Conservation (phyloP, 1,140 invertebrate species). For the Melipona quadrifasciata region DNA sequence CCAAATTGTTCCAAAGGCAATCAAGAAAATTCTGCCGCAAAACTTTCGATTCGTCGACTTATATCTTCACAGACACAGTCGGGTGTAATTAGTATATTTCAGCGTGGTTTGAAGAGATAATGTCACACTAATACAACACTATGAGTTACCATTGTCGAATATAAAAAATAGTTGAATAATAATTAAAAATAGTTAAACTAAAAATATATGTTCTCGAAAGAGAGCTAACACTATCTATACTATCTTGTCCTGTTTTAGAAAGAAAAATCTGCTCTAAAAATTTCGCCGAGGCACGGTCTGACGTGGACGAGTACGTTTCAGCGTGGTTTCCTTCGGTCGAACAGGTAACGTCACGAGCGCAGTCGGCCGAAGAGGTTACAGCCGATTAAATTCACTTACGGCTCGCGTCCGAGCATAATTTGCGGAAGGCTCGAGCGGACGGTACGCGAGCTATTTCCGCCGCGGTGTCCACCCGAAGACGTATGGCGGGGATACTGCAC, state of each 20-base stretch:
- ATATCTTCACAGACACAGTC: accelerated
- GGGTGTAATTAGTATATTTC: neutral
- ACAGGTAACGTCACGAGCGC: neutral
- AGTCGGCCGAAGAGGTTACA: neutral
- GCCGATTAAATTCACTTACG: conserved; percentile 46
- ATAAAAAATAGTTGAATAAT: too few relatives aligned
- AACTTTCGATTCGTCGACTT: too few relatives aligned
- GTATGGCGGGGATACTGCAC: conserved; percentile 59
- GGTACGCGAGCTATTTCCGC: conserved; percentile 48
- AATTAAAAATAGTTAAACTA: too few relatives aligned
- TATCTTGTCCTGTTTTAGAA: too few relatives aligned
- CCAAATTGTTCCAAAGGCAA: too few relatives aligned
- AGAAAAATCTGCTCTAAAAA: neutral
- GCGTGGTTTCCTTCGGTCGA: neutral
- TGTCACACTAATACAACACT: too few relatives aligned
- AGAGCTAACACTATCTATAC: too few relatives aligned
- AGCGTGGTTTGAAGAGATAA: too few relatives aligned
- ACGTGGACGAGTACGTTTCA: neutral
- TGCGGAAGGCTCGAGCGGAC: conserved; percentile 4
- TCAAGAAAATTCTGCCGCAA: too few relatives aligned
- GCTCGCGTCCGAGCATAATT: conserved; percentile 21
- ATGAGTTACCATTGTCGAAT: too few relatives aligned
- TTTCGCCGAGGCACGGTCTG: neutral
- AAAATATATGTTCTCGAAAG: neutral
- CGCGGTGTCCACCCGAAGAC: conserved; percentile 56